Evolutionary conservation across 2,888 invertebrate genomes (phyloP).

Genomic region (Chrysomela aeneicollis): DNA sequence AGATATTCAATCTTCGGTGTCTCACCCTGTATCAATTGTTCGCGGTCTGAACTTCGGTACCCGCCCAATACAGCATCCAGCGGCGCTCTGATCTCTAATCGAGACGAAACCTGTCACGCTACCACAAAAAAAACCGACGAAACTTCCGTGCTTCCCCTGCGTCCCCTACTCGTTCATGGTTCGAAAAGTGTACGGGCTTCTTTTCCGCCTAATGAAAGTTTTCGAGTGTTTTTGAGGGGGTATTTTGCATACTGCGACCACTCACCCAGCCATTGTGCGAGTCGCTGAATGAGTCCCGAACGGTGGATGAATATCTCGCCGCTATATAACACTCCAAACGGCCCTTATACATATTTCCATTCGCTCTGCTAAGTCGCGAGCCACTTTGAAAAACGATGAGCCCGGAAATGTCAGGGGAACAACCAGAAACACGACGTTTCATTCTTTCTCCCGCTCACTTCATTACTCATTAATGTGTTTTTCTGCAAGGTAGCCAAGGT

Average conservation of each 20-base stretch:
- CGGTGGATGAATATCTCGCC: not conserved
- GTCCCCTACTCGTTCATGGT: not conserved
- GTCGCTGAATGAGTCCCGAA: constrained; percentile 42
- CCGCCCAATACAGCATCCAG: too few relatives aligned
- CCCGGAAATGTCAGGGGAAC: not conserved
- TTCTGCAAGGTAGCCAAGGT: too few relatives aligned
- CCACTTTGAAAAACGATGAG: not conserved
- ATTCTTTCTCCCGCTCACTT: too few relatives aligned
- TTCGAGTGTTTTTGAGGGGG: constrained; percentile 46
- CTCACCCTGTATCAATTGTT: too few relatives aligned
- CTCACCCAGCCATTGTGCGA: constrained; percentile 46
- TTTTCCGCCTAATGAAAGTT: constrained; percentile 42
- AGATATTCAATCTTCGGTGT: too few relatives aligned
- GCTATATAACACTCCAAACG: constrained; percentile 3
- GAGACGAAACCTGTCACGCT: not conserved
- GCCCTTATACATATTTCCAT: not conserved
- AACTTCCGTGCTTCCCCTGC: not conserved
- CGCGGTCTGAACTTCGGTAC: too few relatives aligned
- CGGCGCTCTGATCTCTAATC: not conserved
- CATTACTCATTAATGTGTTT: too few relatives aligned
- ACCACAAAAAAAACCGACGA: not conserved
- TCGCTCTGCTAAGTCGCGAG: not conserved
- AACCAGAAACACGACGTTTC: not conserved
- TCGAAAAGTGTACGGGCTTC: constrained; percentile 18
- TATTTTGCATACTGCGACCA: constrained; percentile 49